Evolutionary conservation across 2,888 invertebrate species (phyloP), one percentile per base, ranked within the genome.

Genomic region (Drosophila infuscata): DNA sequence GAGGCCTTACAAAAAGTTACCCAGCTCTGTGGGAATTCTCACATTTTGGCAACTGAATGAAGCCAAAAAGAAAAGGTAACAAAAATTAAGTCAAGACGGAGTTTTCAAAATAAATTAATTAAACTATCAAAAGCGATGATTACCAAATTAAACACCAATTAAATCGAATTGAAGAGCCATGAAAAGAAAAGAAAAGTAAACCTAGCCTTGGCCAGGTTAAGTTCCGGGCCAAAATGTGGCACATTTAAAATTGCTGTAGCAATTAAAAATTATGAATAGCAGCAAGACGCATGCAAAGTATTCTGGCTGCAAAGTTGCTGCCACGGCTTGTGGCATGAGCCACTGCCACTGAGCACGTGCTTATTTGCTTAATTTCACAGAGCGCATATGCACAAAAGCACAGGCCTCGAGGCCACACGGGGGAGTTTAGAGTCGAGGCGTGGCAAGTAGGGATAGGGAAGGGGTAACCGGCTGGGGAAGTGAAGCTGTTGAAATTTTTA

Each of bases 341-440:
- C 46, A 25, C 46, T 25, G 46, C 25, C 46, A 25, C 46, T 25
- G 46, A 46, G 25, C 76, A 73, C 74, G 64, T 79, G 83, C 88
- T 85, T 86, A 88, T 89, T 86, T 89, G 88, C 86, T 88, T 87
- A 89, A 88, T 87, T 87, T 88, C 85, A 88, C 88, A 85, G 85
- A 64, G 72, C 74, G 75, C 74, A 76, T 70, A 85, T 80, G 76
- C 83, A 86, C 86, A 86, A 89, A 89, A 81, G 85, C 78, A 68
- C 68, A 72, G 63, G 32, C 36, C 77, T 46, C 32, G 53, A 43
- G 57, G 68, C 68, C 62, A 43, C 15, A 9, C 33, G 15, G 11
- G 33, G 20, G 29, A 36, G 33, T 32, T 15, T 12, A 52, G 20
- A 29, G 6, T 29, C 6, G 41, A 41, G 29, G 5, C 57, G 12